phyloP scores from a whole-genome alignment of 2,797 vertebrate species.

The Danio tinwini region DNA sequence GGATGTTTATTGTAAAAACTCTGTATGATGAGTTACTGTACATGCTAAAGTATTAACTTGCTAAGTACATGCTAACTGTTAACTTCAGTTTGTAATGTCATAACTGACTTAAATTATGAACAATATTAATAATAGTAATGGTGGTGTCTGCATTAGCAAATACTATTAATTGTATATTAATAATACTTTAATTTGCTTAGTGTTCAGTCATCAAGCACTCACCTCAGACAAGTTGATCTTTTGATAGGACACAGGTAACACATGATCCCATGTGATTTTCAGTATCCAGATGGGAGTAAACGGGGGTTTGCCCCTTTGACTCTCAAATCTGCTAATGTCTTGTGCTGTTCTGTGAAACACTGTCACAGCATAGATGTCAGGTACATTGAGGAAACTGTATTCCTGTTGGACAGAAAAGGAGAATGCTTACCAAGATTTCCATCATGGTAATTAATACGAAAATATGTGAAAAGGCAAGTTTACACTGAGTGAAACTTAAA shows the following conservation, averaged over 20 bases:
- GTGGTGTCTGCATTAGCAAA: not conserved
- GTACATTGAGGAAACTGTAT: conserved; percentile 67
- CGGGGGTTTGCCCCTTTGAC: conserved; percentile 57
- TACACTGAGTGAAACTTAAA: not conserved
- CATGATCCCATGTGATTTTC: conserved; percentile 84
- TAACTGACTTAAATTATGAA: not conserved
- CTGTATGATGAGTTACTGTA: not conserved
- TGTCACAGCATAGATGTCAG: conserved; percentile 79
- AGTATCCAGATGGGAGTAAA: conserved; percentile 82
- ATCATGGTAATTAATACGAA: not conserved
- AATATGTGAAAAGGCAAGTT: not conserved
- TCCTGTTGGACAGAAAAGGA: conserved; percentile 66
- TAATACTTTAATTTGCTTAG: not conserved
- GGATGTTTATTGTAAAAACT: not conserved
- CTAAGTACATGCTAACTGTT: too few species aligned
- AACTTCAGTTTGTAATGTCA: not conserved
- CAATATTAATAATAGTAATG: not conserved
- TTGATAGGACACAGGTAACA: conserved; percentile 79
- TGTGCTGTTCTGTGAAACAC: conserved; percentile 80
- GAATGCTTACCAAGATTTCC: not conserved
- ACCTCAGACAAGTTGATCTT: conserved; percentile 79
- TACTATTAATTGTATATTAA: not conserved
- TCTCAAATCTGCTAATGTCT: conserved; percentile 76
- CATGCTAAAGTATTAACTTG: too few species aligned
- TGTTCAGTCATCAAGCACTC: conserved; percentile 20